Evolutionary conservation across 1,140 invertebrate genomes (phyloP).

Genomic region (Hermetia illucens): DNA sequence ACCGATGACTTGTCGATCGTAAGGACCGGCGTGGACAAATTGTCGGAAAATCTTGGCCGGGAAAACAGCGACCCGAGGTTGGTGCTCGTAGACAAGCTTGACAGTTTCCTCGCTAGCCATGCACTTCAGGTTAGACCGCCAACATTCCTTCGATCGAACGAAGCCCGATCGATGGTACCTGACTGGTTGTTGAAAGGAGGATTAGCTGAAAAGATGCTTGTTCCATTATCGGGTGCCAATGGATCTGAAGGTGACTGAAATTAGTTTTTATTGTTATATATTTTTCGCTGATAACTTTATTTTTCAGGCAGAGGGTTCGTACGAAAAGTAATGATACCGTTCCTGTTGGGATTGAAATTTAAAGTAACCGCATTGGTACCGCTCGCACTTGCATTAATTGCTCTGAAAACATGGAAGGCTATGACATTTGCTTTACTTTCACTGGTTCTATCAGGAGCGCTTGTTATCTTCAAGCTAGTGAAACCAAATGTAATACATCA

Average conservation of each 20-base stretch:
- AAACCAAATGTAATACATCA: conserved; percentile 52
- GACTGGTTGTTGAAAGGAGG: conserved; percentile 44
- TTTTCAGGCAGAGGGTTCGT: conserved; percentile 57
- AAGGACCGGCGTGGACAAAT: conserved; percentile 34
- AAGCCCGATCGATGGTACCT: conserved; percentile 43
- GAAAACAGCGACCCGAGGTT: conserved; percentile 11
- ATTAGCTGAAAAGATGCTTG: conserved; percentile 46
- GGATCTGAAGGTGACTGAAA: conserved; percentile 39
- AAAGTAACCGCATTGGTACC: conserved; percentile 69
- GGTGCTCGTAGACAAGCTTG: conserved; percentile 44
- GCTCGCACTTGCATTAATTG: conserved; percentile 61
- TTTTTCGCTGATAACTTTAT: conserved; percentile 1
- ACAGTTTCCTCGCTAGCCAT: conserved; percentile 47
- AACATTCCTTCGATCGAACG: conserved; percentile 37
- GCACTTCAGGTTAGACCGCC: conserved; percentile 47
- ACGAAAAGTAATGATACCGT: conserved; percentile 69
- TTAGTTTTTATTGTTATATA: conserved; percentile 9
- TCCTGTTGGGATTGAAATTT: conserved; percentile 69
- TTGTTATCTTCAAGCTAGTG: conserved; percentile 71
- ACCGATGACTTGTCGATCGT: conserved; percentile 57
- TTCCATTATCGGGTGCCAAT: conserved; percentile 47
- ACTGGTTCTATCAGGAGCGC: conserved; percentile 60
- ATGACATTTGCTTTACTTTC: conserved; percentile 70
- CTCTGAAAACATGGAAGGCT: conserved; percentile 76
- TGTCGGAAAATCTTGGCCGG: conserved; percentile 1